Evolutionary conservation across 2,888 invertebrate genomes (phyloP).

Genomic region (Allacma fusca): DNA sequence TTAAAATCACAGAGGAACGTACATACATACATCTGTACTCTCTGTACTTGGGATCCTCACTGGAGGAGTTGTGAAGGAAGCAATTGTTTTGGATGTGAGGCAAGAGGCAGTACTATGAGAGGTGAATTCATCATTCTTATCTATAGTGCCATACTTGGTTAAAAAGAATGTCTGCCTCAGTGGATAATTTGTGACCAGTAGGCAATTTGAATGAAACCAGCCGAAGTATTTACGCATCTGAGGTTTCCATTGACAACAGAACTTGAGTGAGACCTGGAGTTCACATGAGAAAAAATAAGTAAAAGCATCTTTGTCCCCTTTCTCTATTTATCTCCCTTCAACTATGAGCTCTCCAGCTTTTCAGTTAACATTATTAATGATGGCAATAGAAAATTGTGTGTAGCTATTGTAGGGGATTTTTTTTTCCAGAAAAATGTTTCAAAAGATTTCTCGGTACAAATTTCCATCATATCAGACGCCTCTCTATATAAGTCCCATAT

Average conservation of each 20-base stretch:
- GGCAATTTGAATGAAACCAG: background rate
- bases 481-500: no score
- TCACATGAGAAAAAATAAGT: background rate
- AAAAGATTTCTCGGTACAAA: no score
- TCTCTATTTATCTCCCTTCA: background rate
- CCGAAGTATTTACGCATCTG: background rate
- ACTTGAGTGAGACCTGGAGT: no score
- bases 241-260: constrained; percentile 9
- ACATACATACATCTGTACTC: no score
- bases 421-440: no score
- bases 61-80: no score
- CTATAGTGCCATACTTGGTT: background rate
- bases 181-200: background rate
- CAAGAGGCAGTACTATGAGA: no score
- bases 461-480: no score
- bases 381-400: background rate
- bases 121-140: background rate
- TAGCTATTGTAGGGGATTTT: background rate
- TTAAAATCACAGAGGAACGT: no score
- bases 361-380: background rate
- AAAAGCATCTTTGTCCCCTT: background rate
- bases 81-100: no score
- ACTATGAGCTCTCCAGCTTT: background rate
- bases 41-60: no score
- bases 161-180: background rate